phyloP scores from a whole-genome alignment of 2,113 vertebrate species.

The Brachyhypopomus gauderio region DNA sequence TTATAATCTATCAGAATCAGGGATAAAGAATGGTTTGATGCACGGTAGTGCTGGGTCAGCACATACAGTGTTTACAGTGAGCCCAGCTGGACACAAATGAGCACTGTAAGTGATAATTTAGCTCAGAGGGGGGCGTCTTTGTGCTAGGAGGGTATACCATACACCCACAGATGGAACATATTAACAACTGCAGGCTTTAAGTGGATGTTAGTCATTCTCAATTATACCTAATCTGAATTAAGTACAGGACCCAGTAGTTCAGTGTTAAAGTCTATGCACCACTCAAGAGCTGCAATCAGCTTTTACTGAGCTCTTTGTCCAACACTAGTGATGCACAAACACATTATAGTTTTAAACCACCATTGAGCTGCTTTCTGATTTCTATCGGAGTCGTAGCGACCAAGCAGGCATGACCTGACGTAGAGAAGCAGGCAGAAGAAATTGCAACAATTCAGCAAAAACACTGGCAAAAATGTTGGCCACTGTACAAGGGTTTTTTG shows the following conservation, averaged over 20 bases:
- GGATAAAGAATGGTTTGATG: neutral
- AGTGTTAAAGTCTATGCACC: neutral
- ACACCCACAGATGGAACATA: conserved; percentile 52
- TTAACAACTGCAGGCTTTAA: conserved; percentile 33
- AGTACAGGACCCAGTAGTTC: conserved; percentile 17
- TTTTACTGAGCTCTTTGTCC: conserved; percentile 39
- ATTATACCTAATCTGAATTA: conserved; percentile 32
- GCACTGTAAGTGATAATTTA: too few species aligned
- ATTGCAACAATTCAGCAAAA: conserved; percentile 36
- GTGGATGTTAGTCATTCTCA: conserved; percentile 41
- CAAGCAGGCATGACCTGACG: conserved; percentile 37
- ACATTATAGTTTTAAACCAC: conserved; percentile 42
- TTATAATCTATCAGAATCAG: neutral
- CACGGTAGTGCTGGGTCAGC: too few species aligned
- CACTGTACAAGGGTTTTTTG: neutral
- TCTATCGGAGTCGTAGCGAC: conserved; percentile 1
- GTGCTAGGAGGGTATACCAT: conserved; percentile 5
- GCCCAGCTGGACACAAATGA: too few species aligned
- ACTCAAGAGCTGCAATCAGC: neutral
- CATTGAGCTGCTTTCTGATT: conserved; percentile 34
- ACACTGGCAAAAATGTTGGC: neutral
- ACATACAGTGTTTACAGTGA: too few species aligned
- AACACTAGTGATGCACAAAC: conserved; percentile 37
- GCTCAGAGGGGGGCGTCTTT: neutral
- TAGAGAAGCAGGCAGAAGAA: conserved; percentile 25